phyloP scores from a whole-genome alignment of 2,888 invertebrate genomes.

The Diaphora mendica region DNA sequence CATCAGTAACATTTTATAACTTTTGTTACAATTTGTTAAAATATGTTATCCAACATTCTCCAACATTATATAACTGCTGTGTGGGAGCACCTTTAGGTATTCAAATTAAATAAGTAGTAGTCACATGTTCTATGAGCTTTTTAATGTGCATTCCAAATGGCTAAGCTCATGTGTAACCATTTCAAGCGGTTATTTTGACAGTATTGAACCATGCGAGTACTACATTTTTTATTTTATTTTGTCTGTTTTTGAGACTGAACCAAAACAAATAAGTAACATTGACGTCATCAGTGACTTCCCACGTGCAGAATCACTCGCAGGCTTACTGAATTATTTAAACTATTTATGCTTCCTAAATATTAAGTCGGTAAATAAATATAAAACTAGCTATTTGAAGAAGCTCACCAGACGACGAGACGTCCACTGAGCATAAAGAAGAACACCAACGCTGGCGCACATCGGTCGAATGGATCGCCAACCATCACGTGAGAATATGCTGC shows the following conservation, averaged over 20 bases:
- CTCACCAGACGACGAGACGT: slow-evolving; percentile 93
- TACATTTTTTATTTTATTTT: not conserved
- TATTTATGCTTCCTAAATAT: not conserved
- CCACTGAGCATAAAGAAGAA: slow-evolving; percentile 97
- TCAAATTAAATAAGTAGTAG: too few species aligned
- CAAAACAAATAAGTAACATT: slow-evolving; percentile 18
- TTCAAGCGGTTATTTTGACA: not conserved
- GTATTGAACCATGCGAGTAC: not conserved
- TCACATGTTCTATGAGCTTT: not conserved
- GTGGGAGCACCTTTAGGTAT: too few species aligned
- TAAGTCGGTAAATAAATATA: not conserved
- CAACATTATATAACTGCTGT: too few species aligned
- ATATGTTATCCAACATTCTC: too few species aligned
- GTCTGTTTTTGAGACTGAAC: not conserved
- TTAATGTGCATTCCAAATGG: not conserved
- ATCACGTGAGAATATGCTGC: slow-evolving; percentile 97
- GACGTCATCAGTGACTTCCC: slow-evolving; percentile 54
- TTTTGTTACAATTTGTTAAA: too few species aligned
- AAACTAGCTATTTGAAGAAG: slow-evolving; percentile 5
- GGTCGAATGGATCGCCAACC: slow-evolving; percentile 96
- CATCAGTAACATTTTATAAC: too few species aligned
- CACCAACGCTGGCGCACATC: slow-evolving; percentile 95
- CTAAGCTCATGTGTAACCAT: not conserved
- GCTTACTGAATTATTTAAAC: not conserved
- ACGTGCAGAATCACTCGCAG: slow-evolving; percentile 28